These are phyloP conservation scores for Keiferia lycopersicella DNA, from an alignment of 2,888 invertebrate genomes.

Conservation along the genomic window DNA sequence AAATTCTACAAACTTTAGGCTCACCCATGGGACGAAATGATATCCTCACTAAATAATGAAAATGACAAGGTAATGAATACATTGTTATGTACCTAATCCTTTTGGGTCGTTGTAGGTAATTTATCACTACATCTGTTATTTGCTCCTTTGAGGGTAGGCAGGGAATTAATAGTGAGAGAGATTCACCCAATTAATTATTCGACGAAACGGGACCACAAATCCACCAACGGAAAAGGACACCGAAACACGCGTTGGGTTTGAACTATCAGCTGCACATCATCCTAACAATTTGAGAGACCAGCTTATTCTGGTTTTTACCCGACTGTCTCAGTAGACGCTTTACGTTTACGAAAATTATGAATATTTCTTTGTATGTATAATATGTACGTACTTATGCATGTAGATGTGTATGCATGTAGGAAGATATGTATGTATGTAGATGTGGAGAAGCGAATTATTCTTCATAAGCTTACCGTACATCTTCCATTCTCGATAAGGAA, in stretches of 20 bases:
- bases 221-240: background rate
- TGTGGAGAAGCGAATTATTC: too few species aligned
- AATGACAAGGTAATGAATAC: constrained; percentile 14
- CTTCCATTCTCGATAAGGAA: too few species aligned
- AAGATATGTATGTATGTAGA: too few species aligned
- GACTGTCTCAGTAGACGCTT: too few species aligned
- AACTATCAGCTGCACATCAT: background rate
- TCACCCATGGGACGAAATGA: background rate
- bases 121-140: constrained; percentile 20
- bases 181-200: constrained; percentile 23
- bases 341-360: too few species aligned
- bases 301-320: too few species aligned
- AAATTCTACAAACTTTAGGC: too few species aligned
- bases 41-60: background rate
- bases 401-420: too few species aligned
- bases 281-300: too few species aligned
- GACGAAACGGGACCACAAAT: background rate
- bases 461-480: too few species aligned
- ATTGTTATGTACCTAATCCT: constrained; percentile 19
- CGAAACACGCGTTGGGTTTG: background rate
- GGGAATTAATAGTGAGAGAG: constrained; percentile 22
- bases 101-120: constrained; percentile 17
- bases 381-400: too few species aligned
- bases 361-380: too few species aligned
- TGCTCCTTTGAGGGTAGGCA: constrained; percentile 5